Conservation (phyloP, 2,888 invertebrate species). For the Archaeoteleia sp. region DNA sequence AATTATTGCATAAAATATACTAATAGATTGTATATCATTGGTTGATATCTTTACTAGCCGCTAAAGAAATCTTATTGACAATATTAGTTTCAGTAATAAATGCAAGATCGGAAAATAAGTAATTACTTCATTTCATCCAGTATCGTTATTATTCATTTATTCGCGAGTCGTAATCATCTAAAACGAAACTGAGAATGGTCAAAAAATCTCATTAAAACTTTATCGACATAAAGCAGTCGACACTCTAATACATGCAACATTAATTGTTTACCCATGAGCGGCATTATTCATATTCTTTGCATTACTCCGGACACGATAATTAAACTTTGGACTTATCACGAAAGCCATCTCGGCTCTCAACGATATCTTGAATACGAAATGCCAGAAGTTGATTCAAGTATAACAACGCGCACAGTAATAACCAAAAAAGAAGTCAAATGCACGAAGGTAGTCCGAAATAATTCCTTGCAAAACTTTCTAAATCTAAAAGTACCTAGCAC, state of each 20-base stretch:
- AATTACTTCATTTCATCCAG: too few species aligned
- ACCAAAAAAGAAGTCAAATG: not conserved
- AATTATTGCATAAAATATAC: too few species aligned
- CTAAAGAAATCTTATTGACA: too few species aligned
- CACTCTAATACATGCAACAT: constrained; percentile 19
- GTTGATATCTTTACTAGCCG: too few species aligned
- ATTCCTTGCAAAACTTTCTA: too few species aligned
- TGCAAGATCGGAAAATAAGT: too few species aligned
- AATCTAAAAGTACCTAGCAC: not conserved
- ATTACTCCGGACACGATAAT: constrained; percentile 25
- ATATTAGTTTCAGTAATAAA: too few species aligned
- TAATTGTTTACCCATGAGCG: constrained; percentile 32
- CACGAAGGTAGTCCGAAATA: too few species aligned
- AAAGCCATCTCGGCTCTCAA: constrained; percentile 18
- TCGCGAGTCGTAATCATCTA: constrained; percentile 18
- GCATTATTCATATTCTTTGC: constrained; percentile 43
- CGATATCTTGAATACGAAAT: constrained; percentile 48
- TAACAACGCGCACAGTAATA: not conserved
- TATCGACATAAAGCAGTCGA: constrained; percentile 18
- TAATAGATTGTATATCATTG: too few species aligned
- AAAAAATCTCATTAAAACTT: constrained; percentile 46
- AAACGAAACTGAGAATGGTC: constrained; percentile 4
- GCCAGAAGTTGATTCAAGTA: not conserved
- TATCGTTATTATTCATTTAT: constrained; percentile 37
- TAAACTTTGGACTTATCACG: constrained; percentile 32